Percentiles rank a stretch among this genome's conserved stretches.
phyloP scores from a whole-genome alignment of 1,140 invertebrate genomes.

The Sminthurinus signatus region DNA sequence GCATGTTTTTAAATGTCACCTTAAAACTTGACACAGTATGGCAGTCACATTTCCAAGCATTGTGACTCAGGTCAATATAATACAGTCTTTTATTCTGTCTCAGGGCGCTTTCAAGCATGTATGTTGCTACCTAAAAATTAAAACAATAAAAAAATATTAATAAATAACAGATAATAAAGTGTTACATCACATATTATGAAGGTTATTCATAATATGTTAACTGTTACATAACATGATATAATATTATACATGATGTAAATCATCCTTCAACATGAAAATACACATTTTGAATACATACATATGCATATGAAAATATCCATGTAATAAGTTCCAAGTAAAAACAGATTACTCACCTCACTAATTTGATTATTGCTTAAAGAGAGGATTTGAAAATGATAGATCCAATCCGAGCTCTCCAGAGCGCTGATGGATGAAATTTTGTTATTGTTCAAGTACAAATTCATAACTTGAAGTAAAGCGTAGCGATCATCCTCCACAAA shows the following conservation, averaged over 20 bases:
- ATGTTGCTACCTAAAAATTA: constrained; percentile 59
- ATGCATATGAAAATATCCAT: background rate
- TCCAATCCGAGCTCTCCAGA: constrained; percentile 68
- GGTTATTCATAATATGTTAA: too few species aligned
- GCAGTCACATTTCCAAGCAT: constrained; percentile 76
- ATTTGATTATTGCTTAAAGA: constrained; percentile 65
- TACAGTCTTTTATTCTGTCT: constrained; percentile 61
- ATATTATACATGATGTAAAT: too few species aligned
- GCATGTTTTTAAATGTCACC: constrained; percentile 44
- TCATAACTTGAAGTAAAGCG: constrained; percentile 51
- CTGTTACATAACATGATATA: too few species aligned
- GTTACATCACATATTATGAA: background rate
- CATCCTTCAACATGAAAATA: too few species aligned
- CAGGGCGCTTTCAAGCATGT: constrained; percentile 69
- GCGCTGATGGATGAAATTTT: constrained; percentile 59
- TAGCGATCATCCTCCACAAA: constrained; percentile 33
- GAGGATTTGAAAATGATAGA: constrained; percentile 63
- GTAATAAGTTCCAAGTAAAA: background rate
- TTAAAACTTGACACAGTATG: constrained; percentile 67
- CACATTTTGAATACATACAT: too few species aligned
- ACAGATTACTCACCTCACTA: constrained; percentile 48
- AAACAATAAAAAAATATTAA: background rate
- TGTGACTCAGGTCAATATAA: constrained; percentile 60
- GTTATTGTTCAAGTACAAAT: constrained; percentile 71
- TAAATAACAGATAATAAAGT: background rate